Evolutionary conservation across 2,797 vertebrate species (phyloP), one percentile per base, ranked within the genome.

Genomic region (Adrianichthys oophorus): DNA sequence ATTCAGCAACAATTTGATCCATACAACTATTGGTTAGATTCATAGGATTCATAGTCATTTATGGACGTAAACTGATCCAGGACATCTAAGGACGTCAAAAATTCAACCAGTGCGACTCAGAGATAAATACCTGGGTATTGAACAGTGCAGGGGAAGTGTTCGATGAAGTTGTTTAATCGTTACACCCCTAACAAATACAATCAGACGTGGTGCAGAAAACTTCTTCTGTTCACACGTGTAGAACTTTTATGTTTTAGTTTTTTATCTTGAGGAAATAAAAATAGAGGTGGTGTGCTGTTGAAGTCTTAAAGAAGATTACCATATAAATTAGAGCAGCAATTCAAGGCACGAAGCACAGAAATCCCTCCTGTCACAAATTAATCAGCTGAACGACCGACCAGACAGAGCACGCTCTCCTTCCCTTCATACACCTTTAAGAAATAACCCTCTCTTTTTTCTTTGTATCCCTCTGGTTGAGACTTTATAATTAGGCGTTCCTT

Each of bases 311-410:
- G 81, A 74, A 85, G 85, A 90, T 91, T 89, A 89, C 74, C 83
- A 87, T 90, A 87, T 86, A 86, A 90, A 89, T 89, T 85, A 88
- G 81, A 89, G 83, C 76, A 84, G 83, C 74, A 79, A 84, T 87
- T 88, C 80, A 84, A 80, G 68, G 81, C 72, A 75, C 58, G 52
- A 57, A 78, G 72, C 76, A 64, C 74, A 72, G 69, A 88, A 87
- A 87, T 86, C 84, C 82, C 84, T 74, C 72, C 84, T 84, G 85
- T 87, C 87, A 87, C 84, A 88, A 87, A 87, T 88, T 74, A 86
- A 90, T 89, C 82, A 83, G 80, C 71, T 71, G 76, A 82, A 87
- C 60, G 68, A 72, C 75, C 62, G 61, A 70, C 70, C 66, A 68
- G 79, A 76, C 75, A 72, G 68, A 78, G 68, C 56, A 4, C 17